Base-by-base conservation (phyloP, 2,113 vertebrate genomes). In the Chionodraco myersi region DNA sequence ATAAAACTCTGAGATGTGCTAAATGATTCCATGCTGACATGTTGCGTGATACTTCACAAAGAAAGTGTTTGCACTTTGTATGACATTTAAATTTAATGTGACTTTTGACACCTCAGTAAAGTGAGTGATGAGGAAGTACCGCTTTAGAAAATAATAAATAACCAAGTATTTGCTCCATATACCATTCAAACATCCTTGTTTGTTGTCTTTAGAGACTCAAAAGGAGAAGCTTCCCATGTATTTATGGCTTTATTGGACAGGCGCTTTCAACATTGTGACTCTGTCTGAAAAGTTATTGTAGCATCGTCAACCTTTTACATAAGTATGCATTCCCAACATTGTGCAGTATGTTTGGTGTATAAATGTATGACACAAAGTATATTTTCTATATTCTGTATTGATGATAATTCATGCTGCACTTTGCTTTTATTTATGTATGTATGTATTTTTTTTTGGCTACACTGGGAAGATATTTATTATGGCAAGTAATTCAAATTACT, bases 331-430 rank as follows among this genome's bases (percentile, higher is more conserved):
- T 70, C 4, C 23, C 45, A 44, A 56, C 18, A 51, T 8, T 30
- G 71, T 83, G 30, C 36, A 36, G 36, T 53, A 34, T 69, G 66
- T 77, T 70, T 65, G 54, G 52, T 76, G 71, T 66, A 23, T 44
- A 76, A 26, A 18, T 72, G 64, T 83, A 9, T 44, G 41, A 83
- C 79, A 54, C 71, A 82, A 81, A 76, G 49, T 80, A 63, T 86
- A 86, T 88, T 88, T 88, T 82, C n/a, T 75, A 68, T 76, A 75
- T 69, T 59, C 30, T 61, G 56, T 69, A 7, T n/a, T 82, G 21
- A 44, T 47, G 45, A 34, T 15, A 10, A 23, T 36, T 49, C 70
- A 47, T n/a, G 51, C 75, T 82, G 75, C 80, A 84, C 73, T 79
- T 84, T 75, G 4, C 53, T 5, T 83, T 72, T 82, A 82, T 86